phyloP scores from a whole-genome alignment of 2,888 invertebrate species.

The Eupsilia transversa region DNA sequence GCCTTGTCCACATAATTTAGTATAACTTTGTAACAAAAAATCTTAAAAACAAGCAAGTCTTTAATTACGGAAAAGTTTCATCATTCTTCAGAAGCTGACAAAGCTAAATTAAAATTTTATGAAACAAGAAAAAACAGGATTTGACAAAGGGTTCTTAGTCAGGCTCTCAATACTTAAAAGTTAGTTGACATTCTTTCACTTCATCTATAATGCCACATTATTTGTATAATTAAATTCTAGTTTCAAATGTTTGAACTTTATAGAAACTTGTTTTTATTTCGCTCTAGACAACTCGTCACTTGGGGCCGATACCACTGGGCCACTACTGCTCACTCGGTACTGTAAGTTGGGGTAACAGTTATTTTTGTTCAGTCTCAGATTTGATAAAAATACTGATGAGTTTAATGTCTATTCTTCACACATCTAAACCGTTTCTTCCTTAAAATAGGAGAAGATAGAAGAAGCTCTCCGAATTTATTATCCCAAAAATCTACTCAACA shows the following conservation, averaged over 20 bases:
- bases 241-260: too few species aligned
- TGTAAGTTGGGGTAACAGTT: too few species aligned
- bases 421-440: background rate
- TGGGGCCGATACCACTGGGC: too few species aligned
- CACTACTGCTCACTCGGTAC: too few species aligned
- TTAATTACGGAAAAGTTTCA: constrained; percentile 51
- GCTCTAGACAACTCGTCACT: too few species aligned
- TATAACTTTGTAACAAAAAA: constrained; percentile 30
- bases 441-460: background rate
- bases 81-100: constrained; percentile 51
- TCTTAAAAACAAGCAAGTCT: constrained; percentile 32
- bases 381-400: background rate
- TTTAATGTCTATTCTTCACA: background rate
- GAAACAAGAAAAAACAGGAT: constrained; percentile 22
- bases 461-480: background rate
- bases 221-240: too few species aligned
- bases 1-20: constrained; percentile 29
- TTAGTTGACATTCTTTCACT: too few species aligned
- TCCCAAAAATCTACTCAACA: background rate
- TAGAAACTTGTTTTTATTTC: too few species aligned
- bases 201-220: too few species aligned
- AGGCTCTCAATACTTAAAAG: background rate
- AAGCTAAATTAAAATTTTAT: constrained; percentile 39
- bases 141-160: constrained; percentile 3
- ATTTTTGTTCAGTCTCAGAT: too few species aligned